A percentile compares a stretch with the other conserved stretches of the same genome.
phyloP scores from a whole-genome alignment of 2,797 vertebrate species.

The Lagorchestes hirsutus region DNA sequence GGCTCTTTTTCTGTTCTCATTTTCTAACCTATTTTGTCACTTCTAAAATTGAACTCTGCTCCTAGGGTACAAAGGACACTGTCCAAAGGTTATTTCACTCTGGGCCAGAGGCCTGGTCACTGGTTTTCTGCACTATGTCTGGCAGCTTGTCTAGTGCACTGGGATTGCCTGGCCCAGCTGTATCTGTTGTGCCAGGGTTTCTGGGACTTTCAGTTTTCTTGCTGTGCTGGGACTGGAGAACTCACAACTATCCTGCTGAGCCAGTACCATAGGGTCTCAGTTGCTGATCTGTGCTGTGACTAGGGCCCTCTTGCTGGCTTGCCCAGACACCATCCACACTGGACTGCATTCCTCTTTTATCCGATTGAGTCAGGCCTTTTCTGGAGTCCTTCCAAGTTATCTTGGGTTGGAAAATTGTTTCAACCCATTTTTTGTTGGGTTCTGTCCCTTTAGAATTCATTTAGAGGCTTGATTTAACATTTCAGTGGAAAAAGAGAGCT shows the following conservation, averaged over 20 bases:
- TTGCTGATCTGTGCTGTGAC: background rate
- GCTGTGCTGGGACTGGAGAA: too few relatives aligned
- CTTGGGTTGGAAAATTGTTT: background rate
- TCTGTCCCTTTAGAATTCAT: background rate
- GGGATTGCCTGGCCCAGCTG: too few relatives aligned
- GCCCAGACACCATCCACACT: background rate
- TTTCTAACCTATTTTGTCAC: background rate
- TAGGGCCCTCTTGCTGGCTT: background rate
- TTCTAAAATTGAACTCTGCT: background rate
- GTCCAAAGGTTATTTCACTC: background rate
- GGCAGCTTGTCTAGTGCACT: too few relatives aligned
- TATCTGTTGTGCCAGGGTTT: too few relatives aligned
- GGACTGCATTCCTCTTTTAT: background rate
- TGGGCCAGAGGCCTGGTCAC: background rate
- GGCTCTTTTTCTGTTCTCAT: background rate
- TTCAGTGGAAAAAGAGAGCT: background rate
- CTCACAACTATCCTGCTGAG: too few relatives aligned
- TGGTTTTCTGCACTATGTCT: background rate
- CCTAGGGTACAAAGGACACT: background rate
- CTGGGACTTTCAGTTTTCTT: too few relatives aligned
- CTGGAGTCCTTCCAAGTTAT: background rate
- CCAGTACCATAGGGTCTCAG: too few relatives aligned
- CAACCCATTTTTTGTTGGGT: background rate
- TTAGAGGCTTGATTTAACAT: background rate
- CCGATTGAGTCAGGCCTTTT: background rate